A percentile compares a stretch with the other conserved stretches of the same genome.
Evolutionary conservation across 1,140 invertebrate genomes (phyloP).

Genomic region (Drosophila nebulosa): DNA sequence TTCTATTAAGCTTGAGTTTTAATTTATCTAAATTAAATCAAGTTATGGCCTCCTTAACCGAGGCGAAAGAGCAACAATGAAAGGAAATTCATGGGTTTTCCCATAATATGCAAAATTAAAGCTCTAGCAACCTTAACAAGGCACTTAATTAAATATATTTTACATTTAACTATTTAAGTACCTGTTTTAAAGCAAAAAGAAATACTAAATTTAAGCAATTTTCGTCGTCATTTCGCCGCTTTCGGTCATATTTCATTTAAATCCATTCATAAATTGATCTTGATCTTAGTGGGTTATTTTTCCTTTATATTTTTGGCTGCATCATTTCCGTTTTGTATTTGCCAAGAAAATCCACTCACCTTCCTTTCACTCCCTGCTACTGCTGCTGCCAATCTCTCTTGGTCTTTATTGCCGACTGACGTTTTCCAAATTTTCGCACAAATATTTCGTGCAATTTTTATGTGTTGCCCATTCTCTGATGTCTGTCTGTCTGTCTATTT

Average conservation of each 20-base stretch:
- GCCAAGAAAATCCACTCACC: constrained; percentile 25
- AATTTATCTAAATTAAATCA: too few relatives aligned
- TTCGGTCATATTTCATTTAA: neutral
- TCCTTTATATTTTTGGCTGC: constrained; percentile 5
- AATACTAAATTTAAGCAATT: neutral
- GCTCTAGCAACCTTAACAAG: neutral
- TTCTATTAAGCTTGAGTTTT: too few relatives aligned
- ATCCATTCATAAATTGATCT: constrained; percentile 24
- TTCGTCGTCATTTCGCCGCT: neutral
- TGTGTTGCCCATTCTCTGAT: constrained; percentile 6
- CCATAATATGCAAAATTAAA: neutral
- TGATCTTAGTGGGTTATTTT: constrained; percentile 5
- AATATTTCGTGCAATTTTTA: constrained; percentile 26
- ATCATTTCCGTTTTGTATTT: constrained; percentile 47
- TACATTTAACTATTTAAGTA: too few relatives aligned
- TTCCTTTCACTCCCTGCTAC: neutral
- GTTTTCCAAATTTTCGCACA: neutral
- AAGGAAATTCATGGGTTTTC: neutral
- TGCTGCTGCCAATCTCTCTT: neutral
- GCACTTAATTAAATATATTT: neutral
- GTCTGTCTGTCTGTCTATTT: neutral
- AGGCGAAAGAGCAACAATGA: too few relatives aligned
- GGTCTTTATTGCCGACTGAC: neutral
- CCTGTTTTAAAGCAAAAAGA: neutral
- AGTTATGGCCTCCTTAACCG: too few relatives aligned